Conservation (phyloP, 2,888 invertebrate species). For the Callinectes sapidus region DNA sequence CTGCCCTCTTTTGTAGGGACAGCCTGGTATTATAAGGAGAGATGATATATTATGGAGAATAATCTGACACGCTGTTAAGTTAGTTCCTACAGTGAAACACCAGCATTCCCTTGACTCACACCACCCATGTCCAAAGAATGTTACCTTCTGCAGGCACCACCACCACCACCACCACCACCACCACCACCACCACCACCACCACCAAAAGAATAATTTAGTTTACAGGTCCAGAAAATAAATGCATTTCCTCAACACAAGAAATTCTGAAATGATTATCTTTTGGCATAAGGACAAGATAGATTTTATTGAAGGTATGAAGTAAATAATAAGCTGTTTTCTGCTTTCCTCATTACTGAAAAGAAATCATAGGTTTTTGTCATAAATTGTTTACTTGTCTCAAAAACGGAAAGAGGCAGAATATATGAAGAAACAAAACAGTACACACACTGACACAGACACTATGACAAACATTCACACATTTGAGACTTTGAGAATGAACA, state of each 20-base stretch:
- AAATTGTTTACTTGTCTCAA: too few species aligned
- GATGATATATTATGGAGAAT: too few species aligned
- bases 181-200: too few species aligned
- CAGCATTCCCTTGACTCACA: not conserved
- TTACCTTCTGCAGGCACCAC: slow-evolving; percentile 22
- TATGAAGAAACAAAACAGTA: not conserved
- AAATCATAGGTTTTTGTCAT: too few species aligned
- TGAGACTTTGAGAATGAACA: not conserved
- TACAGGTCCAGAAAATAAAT: not conserved
- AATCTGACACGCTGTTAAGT: not conserved
- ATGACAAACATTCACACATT: not conserved
- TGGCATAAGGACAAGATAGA: not conserved
- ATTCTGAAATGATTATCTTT: not conserved
- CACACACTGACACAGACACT: not conserved
- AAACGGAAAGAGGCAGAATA: too few species aligned
- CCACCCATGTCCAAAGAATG: not conserved
- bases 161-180: slow-evolving; percentile 18
- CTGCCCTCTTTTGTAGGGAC: too few species aligned
- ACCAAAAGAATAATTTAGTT: not conserved
- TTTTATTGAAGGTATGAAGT: not conserved
- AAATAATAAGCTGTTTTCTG: not conserved
- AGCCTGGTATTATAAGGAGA: too few species aligned
- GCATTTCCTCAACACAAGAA: not conserved
- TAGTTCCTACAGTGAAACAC: not conserved
- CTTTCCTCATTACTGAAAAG: not conserved